These are phyloP conservation scores for Ophthalmolycus amberensis DNA, from an alignment of 2,113 vertebrate genomes.

Conservation along the genomic window DNA sequence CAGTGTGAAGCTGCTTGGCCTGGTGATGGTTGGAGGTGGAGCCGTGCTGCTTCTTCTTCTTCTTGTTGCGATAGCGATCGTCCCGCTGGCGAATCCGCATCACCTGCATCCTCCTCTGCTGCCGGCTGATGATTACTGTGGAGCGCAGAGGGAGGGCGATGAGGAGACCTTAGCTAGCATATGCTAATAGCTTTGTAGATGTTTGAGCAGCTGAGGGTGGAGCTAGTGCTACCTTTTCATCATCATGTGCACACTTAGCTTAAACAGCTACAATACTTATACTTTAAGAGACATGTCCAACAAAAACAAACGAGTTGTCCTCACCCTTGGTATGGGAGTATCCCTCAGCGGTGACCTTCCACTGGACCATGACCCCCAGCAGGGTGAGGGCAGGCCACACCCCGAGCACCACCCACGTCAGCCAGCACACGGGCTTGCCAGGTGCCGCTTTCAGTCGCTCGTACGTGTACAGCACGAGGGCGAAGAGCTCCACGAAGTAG, in stretches of 20 bases:
- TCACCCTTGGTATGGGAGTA: constrained; percentile 98
- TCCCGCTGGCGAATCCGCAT: constrained; percentile 97
- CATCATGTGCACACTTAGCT: background rate
- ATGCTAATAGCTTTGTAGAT: background rate
- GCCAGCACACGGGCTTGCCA: constrained; percentile 91
- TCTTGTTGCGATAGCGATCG: constrained; percentile 90
- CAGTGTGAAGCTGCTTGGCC: constrained; percentile 84
- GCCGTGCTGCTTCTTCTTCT: constrained; percentile 84
- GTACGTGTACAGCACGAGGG: constrained; percentile 91
- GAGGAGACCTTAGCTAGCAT: background rate
- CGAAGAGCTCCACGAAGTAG: constrained; percentile 96
- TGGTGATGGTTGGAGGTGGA: constrained; percentile 80
- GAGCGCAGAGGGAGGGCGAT: background rate
- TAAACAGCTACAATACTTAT: background rate
- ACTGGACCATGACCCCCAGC: constrained; percentile 93
- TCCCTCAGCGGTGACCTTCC: constrained; percentile 94
- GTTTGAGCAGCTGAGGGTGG: background rate
- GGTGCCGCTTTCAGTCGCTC: constrained; percentile 90
- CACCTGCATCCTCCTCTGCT: constrained; percentile 93
- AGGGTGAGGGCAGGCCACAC: constrained; percentile 93
- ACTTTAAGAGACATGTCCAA: too few species aligned
- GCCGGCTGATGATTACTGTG: constrained; percentile 95
- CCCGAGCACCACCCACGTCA: constrained; percentile 95
- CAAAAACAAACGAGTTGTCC: constrained; percentile 2
- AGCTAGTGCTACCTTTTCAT: background rate